Conservation (phyloP, 2,888 invertebrate genomes). For the Galeopsomyia nigrocyanea region DNA sequence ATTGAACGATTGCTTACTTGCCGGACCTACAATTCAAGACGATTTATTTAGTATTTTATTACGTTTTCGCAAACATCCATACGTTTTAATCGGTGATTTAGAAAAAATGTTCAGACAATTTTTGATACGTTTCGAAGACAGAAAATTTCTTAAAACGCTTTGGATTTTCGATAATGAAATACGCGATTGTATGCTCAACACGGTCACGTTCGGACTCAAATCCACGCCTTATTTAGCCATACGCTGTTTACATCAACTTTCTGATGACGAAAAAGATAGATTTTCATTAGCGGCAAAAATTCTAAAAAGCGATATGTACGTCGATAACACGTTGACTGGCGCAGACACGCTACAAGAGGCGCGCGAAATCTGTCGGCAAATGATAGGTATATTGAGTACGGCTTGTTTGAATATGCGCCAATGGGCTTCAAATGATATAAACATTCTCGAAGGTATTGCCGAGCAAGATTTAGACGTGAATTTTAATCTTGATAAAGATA, state of each 20-base stretch:
- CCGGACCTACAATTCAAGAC: slow-evolving; percentile 45
- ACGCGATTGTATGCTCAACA: slow-evolving; percentile 19
- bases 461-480: slow-evolving; percentile 27
- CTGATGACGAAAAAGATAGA: not conserved
- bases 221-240: not conserved
- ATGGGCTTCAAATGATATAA: not conserved
- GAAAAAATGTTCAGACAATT: slow-evolving; percentile 48
- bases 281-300: slow-evolving; percentile 11
- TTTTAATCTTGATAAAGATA: slow-evolving; percentile 20
- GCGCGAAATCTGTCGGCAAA: not conserved
- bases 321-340: slow-evolving; percentile 34
- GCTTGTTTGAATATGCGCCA: not conserved
- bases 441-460: slow-evolving; percentile 13
- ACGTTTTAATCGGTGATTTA: slow-evolving; percentile 45
- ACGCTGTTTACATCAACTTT: slow-evolving; percentile 7
- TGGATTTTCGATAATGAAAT: slow-evolving; percentile 24
- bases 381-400: not conserved
- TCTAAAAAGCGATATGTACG: slow-evolving; percentile 30
- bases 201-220: slow-evolving; percentile 7
- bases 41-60: slow-evolving; percentile 37
- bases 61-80: slow-evolving; percentile 33
- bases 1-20: slow-evolving; percentile 44
- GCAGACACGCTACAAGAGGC: not conserved
- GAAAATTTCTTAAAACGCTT: slow-evolving; percentile 40
- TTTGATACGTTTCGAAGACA: slow-evolving; percentile 32